Base-by-base conservation (phyloP, 2,888 invertebrate genomes). In the Rhagonycha lutea region DNA sequence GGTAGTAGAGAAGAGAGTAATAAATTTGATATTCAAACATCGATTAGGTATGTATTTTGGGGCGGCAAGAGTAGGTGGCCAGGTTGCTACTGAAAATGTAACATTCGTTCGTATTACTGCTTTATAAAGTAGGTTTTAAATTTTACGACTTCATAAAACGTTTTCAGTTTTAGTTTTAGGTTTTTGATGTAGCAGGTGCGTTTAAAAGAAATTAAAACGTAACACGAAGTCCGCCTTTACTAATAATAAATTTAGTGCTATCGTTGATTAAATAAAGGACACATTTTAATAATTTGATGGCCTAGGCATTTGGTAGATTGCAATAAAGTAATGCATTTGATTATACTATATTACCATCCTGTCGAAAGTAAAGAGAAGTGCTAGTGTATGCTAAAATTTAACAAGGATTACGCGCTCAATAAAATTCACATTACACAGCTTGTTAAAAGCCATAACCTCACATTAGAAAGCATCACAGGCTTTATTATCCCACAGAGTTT, bases 381-480 rank as follows among this genome's bases (percentile, higher is more conserved):
- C 73, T 72, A 71, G 61, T 78, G 75, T 79, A 78, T 82, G 82
- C 82, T 81, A 81, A 83, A 84, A 84, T 85, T 84, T 84, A 83
- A 83, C 83, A 82, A 82, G 83, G 84, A 84, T 84, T 84, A 84
- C 83, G 81, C 82, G 84, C 82, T 82, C 83, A 84, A 84, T 85
- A 85, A 85, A 85, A 84, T 83, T 79, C 82, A 81, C 84, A 85
- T 84, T 83, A 84, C 83, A 82, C 81, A 81, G 83, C 84, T 84
- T 84, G 84, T 85, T 85, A 83, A 82, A 80, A 81, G 79, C 80
- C 81, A 80, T 84, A 83, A 83, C 83, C 82, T 80, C 81, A 81
- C 82, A 85, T 84, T 84, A 84, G 83, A 81, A 82, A 80, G 82
- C 82, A 81, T 82, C 80, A 81, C 80, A 76, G 70, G 79, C 81